Evolutionary conservation across 92 coral and sea anemone species (phyloP).

Genomic region (Micromussa lordhowensis): DNA sequence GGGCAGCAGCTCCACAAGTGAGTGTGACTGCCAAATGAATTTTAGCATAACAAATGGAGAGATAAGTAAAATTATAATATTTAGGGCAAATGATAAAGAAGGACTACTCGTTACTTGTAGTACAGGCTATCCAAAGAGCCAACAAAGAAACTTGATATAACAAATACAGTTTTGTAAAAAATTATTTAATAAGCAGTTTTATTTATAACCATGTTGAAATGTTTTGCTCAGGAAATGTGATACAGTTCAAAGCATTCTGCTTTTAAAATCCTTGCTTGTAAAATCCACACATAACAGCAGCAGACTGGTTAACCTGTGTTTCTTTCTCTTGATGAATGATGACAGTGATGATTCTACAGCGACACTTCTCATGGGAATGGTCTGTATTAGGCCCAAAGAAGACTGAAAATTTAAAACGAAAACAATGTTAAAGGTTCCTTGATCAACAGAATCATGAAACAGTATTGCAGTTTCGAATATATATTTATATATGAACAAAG

Average conservation of each 20-base stretch:
- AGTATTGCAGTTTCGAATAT: too few species aligned
- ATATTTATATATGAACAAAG: too few species aligned
- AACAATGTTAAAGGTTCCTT: neutral
- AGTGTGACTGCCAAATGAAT: too few species aligned
- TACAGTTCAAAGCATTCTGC: neutral
- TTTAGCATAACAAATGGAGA: too few species aligned
- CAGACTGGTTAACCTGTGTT: neutral
- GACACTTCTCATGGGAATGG: neutral
- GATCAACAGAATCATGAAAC: neutral
- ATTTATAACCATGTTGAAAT: neutral
- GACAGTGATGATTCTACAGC: neutral
- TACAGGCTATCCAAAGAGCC: too few species aligned
- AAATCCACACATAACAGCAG: conserved; percentile 9
- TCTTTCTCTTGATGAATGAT: neutral
- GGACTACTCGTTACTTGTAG: too few species aligned
- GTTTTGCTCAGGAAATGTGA: neutral
- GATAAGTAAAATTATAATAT: too few species aligned
- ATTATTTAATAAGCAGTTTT: neutral
- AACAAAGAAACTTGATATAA: neutral
- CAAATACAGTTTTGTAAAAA: neutral
- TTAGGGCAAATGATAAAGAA: too few species aligned
- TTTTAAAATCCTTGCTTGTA: neutral
- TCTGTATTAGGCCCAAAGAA: conserved; percentile 63
- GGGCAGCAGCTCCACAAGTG: too few species aligned
- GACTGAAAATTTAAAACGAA: conserved; percentile 38